These are phyloP conservation scores for Heptascelio sp. DNA, from an alignment of 2,888 invertebrate genomes.

Conservation along the genomic window DNA sequence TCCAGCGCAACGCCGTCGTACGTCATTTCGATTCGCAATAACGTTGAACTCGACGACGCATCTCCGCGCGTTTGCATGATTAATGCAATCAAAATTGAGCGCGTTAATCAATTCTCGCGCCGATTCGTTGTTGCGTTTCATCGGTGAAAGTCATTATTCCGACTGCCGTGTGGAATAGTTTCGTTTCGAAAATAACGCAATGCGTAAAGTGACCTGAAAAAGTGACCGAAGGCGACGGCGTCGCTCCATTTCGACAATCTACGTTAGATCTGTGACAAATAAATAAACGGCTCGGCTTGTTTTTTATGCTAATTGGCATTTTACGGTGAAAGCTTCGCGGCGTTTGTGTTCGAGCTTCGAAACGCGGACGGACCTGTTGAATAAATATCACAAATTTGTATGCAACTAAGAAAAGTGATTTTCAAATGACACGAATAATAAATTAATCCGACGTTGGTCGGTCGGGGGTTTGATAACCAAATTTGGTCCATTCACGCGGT, in stretches of 20 bases:
- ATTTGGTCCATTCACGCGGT: constrained; percentile 21
- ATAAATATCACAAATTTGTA: too few species aligned
- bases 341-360: too few species aligned
- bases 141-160: constrained; percentile 46
- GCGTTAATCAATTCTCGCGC: constrained; percentile 35
- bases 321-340: constrained; percentile 16
- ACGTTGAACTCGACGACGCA: constrained; percentile 7
- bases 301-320: constrained; percentile 40
- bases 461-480: constrained; percentile 8
- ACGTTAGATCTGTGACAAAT: constrained; percentile 30
- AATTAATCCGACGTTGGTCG: not conserved
- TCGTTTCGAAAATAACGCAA: constrained; percentile 11
- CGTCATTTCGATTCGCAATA: constrained; percentile 41
- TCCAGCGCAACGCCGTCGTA: constrained; percentile 35
- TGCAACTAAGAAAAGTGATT: constrained; percentile 23
- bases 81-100: constrained; percentile 55
- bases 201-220: constrained; percentile 38
- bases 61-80: constrained; percentile 52
- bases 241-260: constrained; percentile 8
- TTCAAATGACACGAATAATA: constrained; percentile 24
- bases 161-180: constrained; percentile 35
- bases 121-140: not conserved
- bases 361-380: too few species aligned
- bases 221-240: not conserved
- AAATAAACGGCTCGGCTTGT: not conserved